Percentiles rank a stretch among this genome's conserved stretches.
phyloP scores from a whole-genome alignment of 2,113 vertebrate species.

The Tetrax tetrax region DNA sequence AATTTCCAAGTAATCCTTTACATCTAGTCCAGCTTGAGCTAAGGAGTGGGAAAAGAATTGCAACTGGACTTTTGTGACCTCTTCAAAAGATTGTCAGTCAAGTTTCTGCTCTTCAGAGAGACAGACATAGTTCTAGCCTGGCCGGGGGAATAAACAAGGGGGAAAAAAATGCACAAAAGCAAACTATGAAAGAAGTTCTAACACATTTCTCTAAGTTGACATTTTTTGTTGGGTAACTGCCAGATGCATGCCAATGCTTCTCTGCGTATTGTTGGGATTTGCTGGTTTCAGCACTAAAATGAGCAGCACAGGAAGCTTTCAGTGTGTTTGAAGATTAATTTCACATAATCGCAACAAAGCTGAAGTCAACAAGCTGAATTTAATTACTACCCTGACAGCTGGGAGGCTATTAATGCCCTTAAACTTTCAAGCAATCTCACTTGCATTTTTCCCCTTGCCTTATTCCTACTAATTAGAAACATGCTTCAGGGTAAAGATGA shows the following conservation, averaged over 20 bases:
- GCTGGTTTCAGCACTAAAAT: conserved; percentile 35
- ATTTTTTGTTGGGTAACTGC: not conserved
- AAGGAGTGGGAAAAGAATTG: not conserved
- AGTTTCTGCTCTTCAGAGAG: not conserved
- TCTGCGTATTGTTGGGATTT: conserved; percentile 15
- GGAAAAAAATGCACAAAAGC: not conserved
- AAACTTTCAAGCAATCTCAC: not conserved
- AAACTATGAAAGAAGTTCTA: not conserved
- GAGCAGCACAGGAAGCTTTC: conserved; percentile 26
- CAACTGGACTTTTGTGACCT: not conserved
- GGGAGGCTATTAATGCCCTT: conserved; percentile 70
- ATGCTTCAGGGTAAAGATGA: conserved; percentile 42
- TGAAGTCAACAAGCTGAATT: conserved; percentile 71
- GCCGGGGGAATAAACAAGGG: not conserved
- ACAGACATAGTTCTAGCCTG: not conserved
- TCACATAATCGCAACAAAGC: conserved; percentile 64
- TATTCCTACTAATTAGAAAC: conserved; percentile 60
- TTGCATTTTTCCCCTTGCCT: conserved; percentile 28
- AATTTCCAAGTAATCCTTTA: conserved; percentile 47
- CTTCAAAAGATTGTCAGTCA: not conserved
- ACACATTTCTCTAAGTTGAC: not conserved
- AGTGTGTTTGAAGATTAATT: conserved; percentile 66
- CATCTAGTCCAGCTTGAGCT: conserved; percentile 22
- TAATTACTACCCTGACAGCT: conserved; percentile 73
- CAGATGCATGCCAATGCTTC: not conserved